A percentile compares a stretch with the other conserved stretches of the same genome.
phyloP scores from a whole-genome alignment of 2,113 vertebrate genomes.

The Agelaius tricolor region DNA sequence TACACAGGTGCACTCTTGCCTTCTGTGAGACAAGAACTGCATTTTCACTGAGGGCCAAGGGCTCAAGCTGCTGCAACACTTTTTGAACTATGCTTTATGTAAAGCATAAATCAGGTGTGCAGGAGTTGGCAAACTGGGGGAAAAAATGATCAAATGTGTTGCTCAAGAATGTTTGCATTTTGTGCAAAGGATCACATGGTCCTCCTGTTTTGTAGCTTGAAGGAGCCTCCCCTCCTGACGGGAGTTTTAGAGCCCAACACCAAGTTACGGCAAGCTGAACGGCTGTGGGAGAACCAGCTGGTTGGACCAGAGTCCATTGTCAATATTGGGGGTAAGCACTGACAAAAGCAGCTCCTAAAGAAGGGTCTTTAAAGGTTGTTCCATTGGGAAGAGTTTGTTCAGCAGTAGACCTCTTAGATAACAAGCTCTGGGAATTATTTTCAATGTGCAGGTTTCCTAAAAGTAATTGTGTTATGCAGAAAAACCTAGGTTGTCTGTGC shows the following conservation, averaged over 20 bases:
- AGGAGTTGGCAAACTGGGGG: not conserved
- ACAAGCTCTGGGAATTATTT: not conserved
- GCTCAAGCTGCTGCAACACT: not conserved
- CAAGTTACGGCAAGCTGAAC: conserved; percentile 84
- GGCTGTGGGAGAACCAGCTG: conserved; percentile 88
- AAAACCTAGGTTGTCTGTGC: not conserved
- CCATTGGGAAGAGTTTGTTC: not conserved
- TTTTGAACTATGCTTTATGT: not conserved
- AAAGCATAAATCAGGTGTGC: not conserved
- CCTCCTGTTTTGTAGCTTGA: conserved; percentile 79
- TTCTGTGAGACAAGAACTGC: not conserved
- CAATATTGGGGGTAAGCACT: conserved; percentile 86
- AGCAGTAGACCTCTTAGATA: not conserved
- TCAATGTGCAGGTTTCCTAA: not conserved
- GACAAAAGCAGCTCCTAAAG: not conserved
- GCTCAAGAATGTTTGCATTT: not conserved
- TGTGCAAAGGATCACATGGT: not conserved
- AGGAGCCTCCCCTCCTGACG: conserved; percentile 86
- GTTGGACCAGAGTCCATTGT: conserved; percentile 89
- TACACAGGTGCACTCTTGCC: not conserved
- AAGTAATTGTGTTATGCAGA: not conserved
- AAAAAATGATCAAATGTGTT: not conserved
- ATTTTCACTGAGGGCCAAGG: not conserved
- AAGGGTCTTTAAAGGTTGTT: not conserved
- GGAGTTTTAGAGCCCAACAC: conserved; percentile 87